Evolutionary conservation across 2,888 invertebrate genomes (phyloP), one percentile per base, ranked within the genome.

Genomic region (Brachypalpus laphriformis): DNA sequence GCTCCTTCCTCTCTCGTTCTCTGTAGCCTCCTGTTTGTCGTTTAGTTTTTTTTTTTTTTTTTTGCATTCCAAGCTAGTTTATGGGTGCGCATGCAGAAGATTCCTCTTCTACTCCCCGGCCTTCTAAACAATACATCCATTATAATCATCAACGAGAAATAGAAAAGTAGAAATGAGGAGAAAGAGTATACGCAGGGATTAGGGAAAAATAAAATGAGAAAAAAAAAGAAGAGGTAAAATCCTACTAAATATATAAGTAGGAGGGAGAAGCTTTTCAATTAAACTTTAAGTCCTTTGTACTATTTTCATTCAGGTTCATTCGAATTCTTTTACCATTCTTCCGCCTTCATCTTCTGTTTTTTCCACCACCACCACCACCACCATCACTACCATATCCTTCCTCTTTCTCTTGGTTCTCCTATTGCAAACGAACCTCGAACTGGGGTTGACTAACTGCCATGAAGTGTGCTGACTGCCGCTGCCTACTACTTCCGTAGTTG

Each of bases 231-330:
- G 28, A 20, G 40, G 47, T 47, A 61, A 61, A 28, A 65, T 47
- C 22, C 18, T 57, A 31, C 18, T 63, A 74, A 45, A 31, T 49
- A 6, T 18, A 42, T 14, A 28, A 45, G 42, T 22, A 56, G 54
- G 49, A 34, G 59, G 20, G 42, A 51, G 76, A 70, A 81, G 81
- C 71, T 81, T 85, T 85, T 85, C 85, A 85, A 85, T 85, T 85
- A 85, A 85, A 81, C 81, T 85, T 85, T 70, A 80, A 71, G 81
- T 81, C 75, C 75, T 85, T 85, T 85, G 81, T 85, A 81, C 70
- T 76, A 71, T 85, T 81, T 71, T 61, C 85, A 80, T 85, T 81
- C 57, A 75, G 71, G 80, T 85, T 81, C 59, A 81, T 75, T 85
- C 65, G 75, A 66, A 81, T 71, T 71, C 49, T 51, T 40, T 75